Percentiles rank a stretch among this genome's conserved stretches.
phyloP scores from a whole-genome alignment of 2,888 invertebrate species.

The Bugulina stolonifera region DNA sequence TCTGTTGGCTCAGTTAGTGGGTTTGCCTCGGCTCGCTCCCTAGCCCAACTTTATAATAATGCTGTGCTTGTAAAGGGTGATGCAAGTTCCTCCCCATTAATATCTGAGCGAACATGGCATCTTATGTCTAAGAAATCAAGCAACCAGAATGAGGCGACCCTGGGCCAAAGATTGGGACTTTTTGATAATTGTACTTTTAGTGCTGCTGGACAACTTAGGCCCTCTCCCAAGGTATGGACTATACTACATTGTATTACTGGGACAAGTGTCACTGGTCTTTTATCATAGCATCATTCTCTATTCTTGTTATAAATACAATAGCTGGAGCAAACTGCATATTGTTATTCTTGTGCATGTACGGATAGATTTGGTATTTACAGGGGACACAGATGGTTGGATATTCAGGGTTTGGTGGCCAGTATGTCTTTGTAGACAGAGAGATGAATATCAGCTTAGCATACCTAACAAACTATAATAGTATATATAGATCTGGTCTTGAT shows the following conservation, averaged over 20 bases:
- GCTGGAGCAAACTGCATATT: too few species aligned
- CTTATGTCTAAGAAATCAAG: not conserved
- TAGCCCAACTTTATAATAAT: conserved; percentile 25
- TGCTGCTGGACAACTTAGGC: conserved; percentile 10
- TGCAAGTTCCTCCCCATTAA: not conserved
- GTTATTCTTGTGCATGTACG: too few species aligned
- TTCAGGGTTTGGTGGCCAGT: conserved; percentile 54
- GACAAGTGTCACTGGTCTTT: too few species aligned
- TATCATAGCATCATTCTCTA: too few species aligned
- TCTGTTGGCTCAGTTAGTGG: conserved; percentile 27
- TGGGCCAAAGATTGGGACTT: not conserved
- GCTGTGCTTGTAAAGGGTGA: not conserved
- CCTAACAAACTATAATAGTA: conserved; percentile 43
- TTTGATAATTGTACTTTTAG: not conserved
- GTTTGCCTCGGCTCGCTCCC: conserved; percentile 26
- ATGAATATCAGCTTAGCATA: conserved; percentile 50
- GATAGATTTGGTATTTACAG: conserved; percentile 32
- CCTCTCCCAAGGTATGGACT: conserved; percentile 14
- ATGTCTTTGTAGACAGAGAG: conserved; percentile 46
- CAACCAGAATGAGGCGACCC: not conserved
- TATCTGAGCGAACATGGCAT: conserved; percentile 3
- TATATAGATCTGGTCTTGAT: conserved; percentile 27
- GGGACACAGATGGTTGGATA: conserved; percentile 45
- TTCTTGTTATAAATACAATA: too few species aligned
- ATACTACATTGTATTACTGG: too few species aligned